A percentile compares a stretch with the other conserved stretches of the same genome.
Evolutionary conservation across 2,797 vertebrate species (phyloP).

Genomic region (Phaenicophaeus curvirostris): DNA sequence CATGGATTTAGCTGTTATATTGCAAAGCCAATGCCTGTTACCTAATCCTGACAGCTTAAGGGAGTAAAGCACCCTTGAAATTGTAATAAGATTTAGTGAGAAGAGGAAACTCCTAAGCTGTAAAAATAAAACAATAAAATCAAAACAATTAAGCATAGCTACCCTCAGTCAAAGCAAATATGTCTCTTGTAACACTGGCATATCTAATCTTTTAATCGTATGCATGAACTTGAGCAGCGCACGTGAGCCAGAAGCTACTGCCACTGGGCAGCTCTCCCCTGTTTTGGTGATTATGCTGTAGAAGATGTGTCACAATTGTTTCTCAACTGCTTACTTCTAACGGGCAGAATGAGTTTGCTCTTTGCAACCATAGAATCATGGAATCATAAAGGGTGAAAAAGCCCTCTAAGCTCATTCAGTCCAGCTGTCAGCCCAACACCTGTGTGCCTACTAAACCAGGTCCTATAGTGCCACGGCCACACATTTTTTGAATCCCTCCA

Average conservation of each 20-base stretch:
- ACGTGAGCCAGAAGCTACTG: not conserved
- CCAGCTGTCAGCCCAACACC: no score
- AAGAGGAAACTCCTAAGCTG: not conserved
- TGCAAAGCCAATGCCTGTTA: not conserved
- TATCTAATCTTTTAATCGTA: not conserved
- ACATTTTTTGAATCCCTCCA: no score
- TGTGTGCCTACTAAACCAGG: no score
- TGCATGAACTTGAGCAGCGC: not conserved
- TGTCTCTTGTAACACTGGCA: not conserved
- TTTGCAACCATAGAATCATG: not conserved
- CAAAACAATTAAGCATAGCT: not conserved
- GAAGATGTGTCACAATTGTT: not conserved
- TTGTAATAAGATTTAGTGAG: not conserved
- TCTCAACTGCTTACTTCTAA: not conserved
- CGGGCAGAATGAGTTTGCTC: not conserved
- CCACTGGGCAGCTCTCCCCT: not conserved
- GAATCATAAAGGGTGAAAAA: no score
- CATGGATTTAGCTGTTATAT: not conserved
- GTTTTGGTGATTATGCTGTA: fast-evolving
- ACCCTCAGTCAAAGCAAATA: not conserved
- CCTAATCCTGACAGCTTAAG: not conserved
- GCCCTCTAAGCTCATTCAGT: no score
- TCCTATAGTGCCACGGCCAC: no score
- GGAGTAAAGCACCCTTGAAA: not conserved
- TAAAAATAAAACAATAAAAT: not conserved